Percentiles rank a stretch among this genome's conserved stretches.
These are phyloP conservation scores for Morpho achilles DNA, from an alignment of 2,888 invertebrate species.

Conservation along the genomic window DNA sequence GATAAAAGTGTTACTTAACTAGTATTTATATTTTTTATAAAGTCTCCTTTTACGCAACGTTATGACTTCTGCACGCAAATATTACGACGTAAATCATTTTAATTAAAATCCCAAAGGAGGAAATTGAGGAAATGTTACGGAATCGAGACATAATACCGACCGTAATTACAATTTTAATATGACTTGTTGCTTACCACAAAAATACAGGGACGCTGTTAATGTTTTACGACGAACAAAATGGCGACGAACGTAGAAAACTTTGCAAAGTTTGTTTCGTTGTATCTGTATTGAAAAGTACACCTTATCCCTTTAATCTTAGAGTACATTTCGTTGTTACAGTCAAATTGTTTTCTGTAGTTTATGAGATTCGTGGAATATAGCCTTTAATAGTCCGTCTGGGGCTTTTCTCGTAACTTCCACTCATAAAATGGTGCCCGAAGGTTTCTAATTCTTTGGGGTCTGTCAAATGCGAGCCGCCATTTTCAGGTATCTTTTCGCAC, in stretches of 20 bases:
- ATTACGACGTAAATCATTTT: background rate
- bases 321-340: slow-evolving; percentile 30
- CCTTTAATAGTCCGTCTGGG: slow-evolving; percentile 65
- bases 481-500: slow-evolving; percentile 18
- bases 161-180: slow-evolving; percentile 66
- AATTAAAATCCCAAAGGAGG: slow-evolving; percentile 19
- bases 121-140: slow-evolving; percentile 14
- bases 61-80: slow-evolving; percentile 1
- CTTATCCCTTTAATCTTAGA: slow-evolving; percentile 36
- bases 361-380: slow-evolving; percentile 61
- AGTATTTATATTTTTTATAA: too few species aligned
- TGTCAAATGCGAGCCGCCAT: slow-evolving; percentile 23
- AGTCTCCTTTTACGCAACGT: background rate
- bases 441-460: slow-evolving; percentile 27
- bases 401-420: slow-evolving; percentile 58
- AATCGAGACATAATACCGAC: slow-evolving; percentile 30
- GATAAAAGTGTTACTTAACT: too few species aligned
- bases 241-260: slow-evolving; percentile 48
- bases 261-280: slow-evolving; percentile 33
- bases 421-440: slow-evolving; percentile 52
- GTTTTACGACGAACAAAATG: slow-evolving; percentile 73
- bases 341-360: slow-evolving; percentile 47
- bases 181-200: slow-evolving; percentile 66
- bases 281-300: slow-evolving; percentile 34
- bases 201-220: slow-evolving; percentile 65